Conservation (phyloP, 2,113 vertebrate genomes). For the Cheirogaleus medius region DNA sequence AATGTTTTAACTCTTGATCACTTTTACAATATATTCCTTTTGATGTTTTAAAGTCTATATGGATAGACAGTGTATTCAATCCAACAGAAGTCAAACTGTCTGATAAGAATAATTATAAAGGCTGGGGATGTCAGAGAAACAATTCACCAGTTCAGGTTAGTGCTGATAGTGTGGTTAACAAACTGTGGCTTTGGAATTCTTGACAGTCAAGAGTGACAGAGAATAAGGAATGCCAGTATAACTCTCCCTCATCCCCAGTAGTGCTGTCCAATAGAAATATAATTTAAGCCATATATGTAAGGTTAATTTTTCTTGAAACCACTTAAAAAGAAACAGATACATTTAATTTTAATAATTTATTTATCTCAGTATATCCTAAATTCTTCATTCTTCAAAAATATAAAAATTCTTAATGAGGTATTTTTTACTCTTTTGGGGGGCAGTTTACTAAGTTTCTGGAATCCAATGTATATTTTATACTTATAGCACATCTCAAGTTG, state of each 20-base stretch:
- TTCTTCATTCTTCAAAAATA: neutral
- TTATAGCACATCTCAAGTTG: neutral
- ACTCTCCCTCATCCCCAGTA: neutral
- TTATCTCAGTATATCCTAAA: neutral
- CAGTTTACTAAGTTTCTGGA: neutral
- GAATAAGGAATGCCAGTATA: neutral
- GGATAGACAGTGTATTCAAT: neutral
- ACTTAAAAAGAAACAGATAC: neutral
- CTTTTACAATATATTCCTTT: neutral
- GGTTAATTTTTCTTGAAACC: neutral
- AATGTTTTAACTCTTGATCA: neutral
- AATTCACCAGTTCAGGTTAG: neutral
- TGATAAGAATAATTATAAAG: slow-evolving; percentile 20
- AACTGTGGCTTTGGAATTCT: slow-evolving; percentile 13
- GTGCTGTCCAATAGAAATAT: neutral
- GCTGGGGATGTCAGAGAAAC: neutral
- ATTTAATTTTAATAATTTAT: neutral
- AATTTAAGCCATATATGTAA: neutral
- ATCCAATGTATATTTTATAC: neutral
- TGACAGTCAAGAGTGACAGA: neutral
- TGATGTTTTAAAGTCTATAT: neutral
- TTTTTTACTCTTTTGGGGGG: neutral
- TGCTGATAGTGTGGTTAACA: neutral
- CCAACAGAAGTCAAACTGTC: neutral
- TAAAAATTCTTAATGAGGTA: neutral